Percentiles rank a stretch among this genome's conserved stretches.
Conservation (phyloP, 2,888 invertebrate genomes). For the Drosophila pseudotakahashii region DNA sequence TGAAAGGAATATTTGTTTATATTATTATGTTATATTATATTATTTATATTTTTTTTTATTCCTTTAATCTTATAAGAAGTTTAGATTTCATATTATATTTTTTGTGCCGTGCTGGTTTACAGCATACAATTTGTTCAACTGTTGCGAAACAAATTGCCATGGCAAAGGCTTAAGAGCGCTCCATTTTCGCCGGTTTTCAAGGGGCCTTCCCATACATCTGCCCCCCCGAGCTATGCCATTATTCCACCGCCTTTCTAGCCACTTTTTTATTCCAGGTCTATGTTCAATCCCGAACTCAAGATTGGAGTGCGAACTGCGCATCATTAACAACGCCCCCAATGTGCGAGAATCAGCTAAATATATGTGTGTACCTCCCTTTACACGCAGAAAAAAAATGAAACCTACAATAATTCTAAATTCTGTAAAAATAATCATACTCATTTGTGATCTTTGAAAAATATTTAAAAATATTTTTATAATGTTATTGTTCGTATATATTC, state of each 20-base stretch:
- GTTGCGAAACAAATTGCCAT: conserved; percentile 76
- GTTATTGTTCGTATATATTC: no score
- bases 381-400: no score
- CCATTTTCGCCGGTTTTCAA: conserved; percentile 16
- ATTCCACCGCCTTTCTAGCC: conserved; percentile 11
- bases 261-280: conserved; percentile 7
- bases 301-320: conserved; percentile 39
- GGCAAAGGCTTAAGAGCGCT: conserved; percentile 56
- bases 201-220: neutral
- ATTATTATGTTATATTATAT: no score
- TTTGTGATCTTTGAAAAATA: no score
- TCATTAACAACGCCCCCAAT: conserved; percentile 41
- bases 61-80: neutral
- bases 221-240: neutral
- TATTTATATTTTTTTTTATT: neutral
- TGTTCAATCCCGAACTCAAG: conserved; percentile 33
- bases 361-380: neutral
- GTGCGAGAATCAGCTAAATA: conserved; percentile 16
- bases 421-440: no score
- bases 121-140: conserved; percentile 68
- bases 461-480: no score
- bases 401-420: no score
- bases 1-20: no score
- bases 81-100: neutral
- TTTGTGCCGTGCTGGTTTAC: conserved; percentile 22